Evolutionary conservation across 2,113 vertebrate species (phyloP).

Genomic region (Sceloporus undulatus): DNA sequence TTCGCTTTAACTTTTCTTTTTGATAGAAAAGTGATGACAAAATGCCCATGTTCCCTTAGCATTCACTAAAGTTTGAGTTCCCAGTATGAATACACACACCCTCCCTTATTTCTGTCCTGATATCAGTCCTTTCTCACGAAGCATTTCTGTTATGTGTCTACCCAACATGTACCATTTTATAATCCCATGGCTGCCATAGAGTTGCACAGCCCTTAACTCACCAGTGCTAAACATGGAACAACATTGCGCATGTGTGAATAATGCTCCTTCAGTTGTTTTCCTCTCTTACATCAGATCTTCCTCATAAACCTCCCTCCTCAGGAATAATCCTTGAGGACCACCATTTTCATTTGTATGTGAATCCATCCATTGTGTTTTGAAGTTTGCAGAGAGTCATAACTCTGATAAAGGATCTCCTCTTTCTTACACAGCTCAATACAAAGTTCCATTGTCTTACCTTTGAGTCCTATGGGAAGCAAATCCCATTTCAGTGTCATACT

Average conservation of each 20-base stretch:
- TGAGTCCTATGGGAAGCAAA: no score
- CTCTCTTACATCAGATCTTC: not conserved
- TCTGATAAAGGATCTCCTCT: not conserved
- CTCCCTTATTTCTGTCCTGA: no score
- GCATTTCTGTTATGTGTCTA: not conserved
- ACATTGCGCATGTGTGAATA: not conserved
- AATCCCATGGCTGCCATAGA: not conserved
- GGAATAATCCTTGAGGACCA: not conserved
- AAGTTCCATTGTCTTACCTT: no score
- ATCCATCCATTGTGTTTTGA: no score
- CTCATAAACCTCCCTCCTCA: no score
- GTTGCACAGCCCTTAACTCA: not conserved
- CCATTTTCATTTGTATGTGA: no score
- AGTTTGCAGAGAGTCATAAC: no score
- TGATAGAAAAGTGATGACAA: not conserved
- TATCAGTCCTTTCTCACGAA: not conserved
- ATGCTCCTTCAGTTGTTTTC: not conserved
- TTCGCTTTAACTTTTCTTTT: not conserved
- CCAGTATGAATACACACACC: not conserved
- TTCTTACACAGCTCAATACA: not conserved
- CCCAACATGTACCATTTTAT: constrained; percentile 7
- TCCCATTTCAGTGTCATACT: no score
- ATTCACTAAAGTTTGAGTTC: not conserved
- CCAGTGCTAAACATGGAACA: not conserved
- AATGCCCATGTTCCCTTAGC: not conserved